Evolutionary conservation across 2,888 invertebrate species (phyloP), one percentile per base, ranked within the genome.

Genomic region (Drosophila tripunctata): DNA sequence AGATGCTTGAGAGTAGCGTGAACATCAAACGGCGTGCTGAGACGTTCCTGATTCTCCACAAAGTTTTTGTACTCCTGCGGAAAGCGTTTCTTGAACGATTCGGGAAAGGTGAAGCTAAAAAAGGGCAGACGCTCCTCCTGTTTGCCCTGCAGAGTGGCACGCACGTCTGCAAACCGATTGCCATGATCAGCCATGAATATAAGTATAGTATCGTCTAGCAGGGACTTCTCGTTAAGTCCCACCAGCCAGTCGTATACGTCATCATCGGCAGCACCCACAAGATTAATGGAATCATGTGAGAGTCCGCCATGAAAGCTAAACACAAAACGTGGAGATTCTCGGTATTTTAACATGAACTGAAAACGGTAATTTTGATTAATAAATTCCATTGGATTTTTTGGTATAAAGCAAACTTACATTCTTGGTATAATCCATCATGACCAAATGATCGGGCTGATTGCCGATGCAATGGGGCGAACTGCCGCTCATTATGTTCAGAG

Each of bases 161-260:
- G 93, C 5, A 97, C 94, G 50, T 94, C 93, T 0, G 96, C 94
- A 91, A 96, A 98, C 94, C 96, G 94, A 68, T 96, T 95, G 0
- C 98, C 98, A 90, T 99, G 98, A 91, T 99, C 98, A 3, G 97
- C 96, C 97, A 98, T 97, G 2, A 98, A 89, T 54, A 98, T 94
- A 0, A 99, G 91, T 69, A 98, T 88, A 0, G 98, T 96, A 77
- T 96, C 94, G 67, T 97, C 94, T 14, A 97, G 91, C 33, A 94
- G 91, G 0, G 94, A 94, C 0, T 92, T 92, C 3, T 92, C 88
- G 38, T 94, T 92, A 14, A 97, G 91, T 30, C 92, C 91, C 41
- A 92, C 91, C n/a, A 98, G 88, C 92, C 96, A 95, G 0, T 92
- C 84, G 3, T 92, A 90, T 0, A 96, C 89, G 88, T 96, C 96